phyloP scores from a whole-genome alignment of 2,797 vertebrate species.

The Cyprinodon diabolis region DNA sequence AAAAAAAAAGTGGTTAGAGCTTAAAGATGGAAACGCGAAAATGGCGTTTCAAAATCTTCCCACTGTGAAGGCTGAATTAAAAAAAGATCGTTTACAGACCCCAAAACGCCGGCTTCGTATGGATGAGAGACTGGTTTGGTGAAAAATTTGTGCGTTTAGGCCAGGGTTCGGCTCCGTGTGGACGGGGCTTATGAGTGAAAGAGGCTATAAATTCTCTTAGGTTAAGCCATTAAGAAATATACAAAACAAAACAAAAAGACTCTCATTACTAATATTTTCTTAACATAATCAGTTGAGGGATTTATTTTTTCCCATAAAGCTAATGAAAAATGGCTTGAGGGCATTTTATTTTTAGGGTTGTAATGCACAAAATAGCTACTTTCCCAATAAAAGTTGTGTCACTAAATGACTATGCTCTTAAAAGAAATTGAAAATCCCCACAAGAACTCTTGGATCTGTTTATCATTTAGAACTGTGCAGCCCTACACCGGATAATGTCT shows the following conservation, averaged over 20 bases:
- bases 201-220: conserved; percentile 25
- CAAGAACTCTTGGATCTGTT: conserved; percentile 1
- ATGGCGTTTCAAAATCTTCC: too few species aligned
- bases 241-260: conserved; percentile 25
- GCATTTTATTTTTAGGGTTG: conserved; percentile 17
- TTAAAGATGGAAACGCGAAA: too few species aligned
- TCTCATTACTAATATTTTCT: conserved; percentile 54
- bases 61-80: too few species aligned
- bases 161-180: too few species aligned
- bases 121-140: too few species aligned
- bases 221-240: conserved; percentile 49
- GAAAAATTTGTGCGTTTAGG: too few species aligned
- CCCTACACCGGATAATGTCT: neutral
- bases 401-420: neutral
- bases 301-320: conserved; percentile 10
- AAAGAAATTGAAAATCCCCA: conserved; percentile 11
- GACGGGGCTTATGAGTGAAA: too few species aligned
- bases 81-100: too few species aligned
- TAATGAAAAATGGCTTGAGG: conserved; percentile 25
- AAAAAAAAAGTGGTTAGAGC: too few species aligned
- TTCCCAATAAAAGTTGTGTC: neutral
- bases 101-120: too few species aligned
- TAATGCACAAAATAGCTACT: conserved; percentile 9
- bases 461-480: neutral
- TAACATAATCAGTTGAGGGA: conserved; percentile 36